Evolutionary conservation across 2,888 invertebrate species (phyloP).

Genomic region (Caenorhabditis panamensis): DNA sequence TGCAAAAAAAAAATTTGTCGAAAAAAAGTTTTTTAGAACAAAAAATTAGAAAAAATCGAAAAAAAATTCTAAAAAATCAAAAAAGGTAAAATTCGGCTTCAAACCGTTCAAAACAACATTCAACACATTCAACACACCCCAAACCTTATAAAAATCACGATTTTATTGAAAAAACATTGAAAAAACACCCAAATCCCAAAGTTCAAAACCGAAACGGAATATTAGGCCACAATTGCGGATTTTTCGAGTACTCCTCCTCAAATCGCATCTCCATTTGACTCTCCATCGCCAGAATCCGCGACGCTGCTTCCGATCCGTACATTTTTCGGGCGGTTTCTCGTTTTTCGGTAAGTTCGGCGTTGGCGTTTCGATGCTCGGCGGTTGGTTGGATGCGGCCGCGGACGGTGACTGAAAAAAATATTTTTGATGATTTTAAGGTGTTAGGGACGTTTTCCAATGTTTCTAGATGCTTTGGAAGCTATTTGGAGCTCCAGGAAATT

Average conservation of each 20-base stretch:
- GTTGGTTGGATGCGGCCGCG: constrained; percentile 26
- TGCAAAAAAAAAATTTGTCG: not conserved
- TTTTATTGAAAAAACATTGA: constrained; percentile 6
- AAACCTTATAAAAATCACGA: no score
- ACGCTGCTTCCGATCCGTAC: constrained; percentile 38
- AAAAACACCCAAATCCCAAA: not conserved
- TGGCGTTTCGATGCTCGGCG: constrained; percentile 29
- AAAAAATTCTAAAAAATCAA: not conserved
- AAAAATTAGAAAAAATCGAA: no score
- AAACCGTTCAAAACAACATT: not conserved
- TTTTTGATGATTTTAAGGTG: not conserved
- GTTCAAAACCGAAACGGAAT: constrained; percentile 54
- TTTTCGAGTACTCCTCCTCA: constrained; percentile 28
- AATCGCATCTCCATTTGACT: constrained; percentile 44
- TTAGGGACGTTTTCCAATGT: not conserved
- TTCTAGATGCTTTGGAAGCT: no score
- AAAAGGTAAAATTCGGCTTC: not conserved
- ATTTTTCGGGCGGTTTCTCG: constrained; percentile 32
- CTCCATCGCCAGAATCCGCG: constrained; percentile 46
- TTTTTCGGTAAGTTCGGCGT: constrained; percentile 22
- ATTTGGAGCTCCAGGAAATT: not conserved
- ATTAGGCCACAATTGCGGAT: constrained; percentile 55
- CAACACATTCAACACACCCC: no score
- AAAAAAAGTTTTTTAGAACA: no score
- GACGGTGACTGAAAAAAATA: constrained; percentile 34